Percentiles rank a stretch among this genome's conserved stretches.
Conservation (phyloP, 1,140 invertebrate species). For the Drosophila bifasciata region DNA sequence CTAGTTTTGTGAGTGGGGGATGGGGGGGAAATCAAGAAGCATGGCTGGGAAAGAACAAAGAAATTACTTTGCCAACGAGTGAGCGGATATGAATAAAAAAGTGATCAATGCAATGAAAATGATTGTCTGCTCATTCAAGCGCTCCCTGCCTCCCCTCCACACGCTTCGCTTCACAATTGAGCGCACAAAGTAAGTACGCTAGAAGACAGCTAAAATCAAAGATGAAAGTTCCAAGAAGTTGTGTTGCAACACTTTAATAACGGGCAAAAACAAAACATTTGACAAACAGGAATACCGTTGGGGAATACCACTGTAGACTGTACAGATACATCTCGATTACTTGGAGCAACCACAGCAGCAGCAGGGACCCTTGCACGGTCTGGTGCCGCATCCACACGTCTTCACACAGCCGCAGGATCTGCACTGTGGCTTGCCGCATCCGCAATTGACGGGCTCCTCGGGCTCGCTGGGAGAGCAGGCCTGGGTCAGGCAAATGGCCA, state of each 20-base stretch:
- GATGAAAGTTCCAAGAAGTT: conserved; percentile 34
- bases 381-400: conserved; percentile 18
- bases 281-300: neutral
- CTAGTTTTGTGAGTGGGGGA: conserved; percentile 12
- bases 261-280: conserved; percentile 39
- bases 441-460: conserved; percentile 3
- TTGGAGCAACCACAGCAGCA: conserved; percentile 1
- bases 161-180: conserved; percentile 70
- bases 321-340: neutral
- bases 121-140: conserved; percentile 74
- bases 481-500: conserved; percentile 25
- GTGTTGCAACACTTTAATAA: conserved; percentile 63
- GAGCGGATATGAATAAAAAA: conserved; percentile 81
- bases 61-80: conserved; percentile 80
- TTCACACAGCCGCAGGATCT: conserved; percentile 14
- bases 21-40: conserved; percentile 68
- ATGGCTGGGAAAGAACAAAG: conserved; percentile 68
- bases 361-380: conserved; percentile 2
- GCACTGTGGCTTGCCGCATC: conserved; percentile 4
- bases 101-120: conserved; percentile 82
- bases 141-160: conserved; percentile 50
- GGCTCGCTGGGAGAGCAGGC: conserved; percentile 12
- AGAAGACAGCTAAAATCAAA: conserved; percentile 9
- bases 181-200: conserved; percentile 70
- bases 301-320: neutral